phyloP scores from a whole-genome alignment of 2,113 vertebrate genomes.

The Eonycteris spelaea region DNA sequence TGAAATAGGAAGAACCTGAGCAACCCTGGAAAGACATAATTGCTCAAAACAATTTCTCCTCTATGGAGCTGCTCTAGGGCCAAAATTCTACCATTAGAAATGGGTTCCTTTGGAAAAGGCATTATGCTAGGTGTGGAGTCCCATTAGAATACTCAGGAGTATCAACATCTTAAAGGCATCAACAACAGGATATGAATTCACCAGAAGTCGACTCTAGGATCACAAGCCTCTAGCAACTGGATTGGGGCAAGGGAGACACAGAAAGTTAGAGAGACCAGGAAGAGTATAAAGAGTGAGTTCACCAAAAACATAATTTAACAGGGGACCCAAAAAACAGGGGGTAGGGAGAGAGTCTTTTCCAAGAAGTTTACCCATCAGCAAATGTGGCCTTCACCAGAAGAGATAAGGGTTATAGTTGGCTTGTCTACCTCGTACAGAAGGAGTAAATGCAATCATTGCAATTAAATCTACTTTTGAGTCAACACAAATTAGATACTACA shows the following conservation, averaged over 20 bases:
- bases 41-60: neutral
- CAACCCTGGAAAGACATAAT: neutral
- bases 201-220: neutral
- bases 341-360: neutral
- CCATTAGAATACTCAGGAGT: neutral
- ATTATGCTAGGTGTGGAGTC: neutral
- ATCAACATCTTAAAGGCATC: neutral
- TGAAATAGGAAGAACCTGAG: neutral
- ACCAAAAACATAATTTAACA: neutral
- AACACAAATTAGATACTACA: neutral
- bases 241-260: neutral
- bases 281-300: neutral
- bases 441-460: neutral
- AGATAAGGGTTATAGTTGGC: neutral
- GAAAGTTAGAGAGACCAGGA: neutral
- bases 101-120: neutral
- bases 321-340: neutral
- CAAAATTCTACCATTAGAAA: neutral
- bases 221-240: neutral
- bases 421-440: neutral
- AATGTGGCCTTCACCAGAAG: neutral
- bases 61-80: neutral
- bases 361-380: neutral
- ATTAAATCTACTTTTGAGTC: constrained; percentile 33
- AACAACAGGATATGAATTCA: neutral